Percentiles rank a stretch among this genome's conserved stretches.
These are phyloP conservation scores for Spinibarbus caldwelli DNA, from an alignment of 2,797 vertebrate genomes.

Conservation along the genomic window DNA sequence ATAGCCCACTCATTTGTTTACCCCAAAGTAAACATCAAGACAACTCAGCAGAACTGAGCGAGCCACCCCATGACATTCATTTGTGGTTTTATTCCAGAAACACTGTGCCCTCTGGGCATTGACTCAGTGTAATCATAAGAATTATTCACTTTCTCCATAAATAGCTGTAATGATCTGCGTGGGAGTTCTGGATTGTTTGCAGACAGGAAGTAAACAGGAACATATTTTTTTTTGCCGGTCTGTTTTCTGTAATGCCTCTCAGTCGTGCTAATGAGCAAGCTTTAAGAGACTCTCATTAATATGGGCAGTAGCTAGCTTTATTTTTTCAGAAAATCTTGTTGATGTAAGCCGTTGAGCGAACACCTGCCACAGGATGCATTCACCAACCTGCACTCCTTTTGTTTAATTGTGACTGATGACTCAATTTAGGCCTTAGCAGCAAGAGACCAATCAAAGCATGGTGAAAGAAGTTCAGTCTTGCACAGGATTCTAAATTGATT, in stretches of 20 bases:
- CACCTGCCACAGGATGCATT: slow-evolving; percentile 46
- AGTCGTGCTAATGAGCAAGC: slow-evolving; percentile 57
- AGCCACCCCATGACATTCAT: slow-evolving; percentile 10
- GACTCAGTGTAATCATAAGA: slow-evolving; percentile 22
- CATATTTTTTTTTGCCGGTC: neutral
- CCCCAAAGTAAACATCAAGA: slow-evolving; percentile 1
- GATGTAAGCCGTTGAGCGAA: slow-evolving; percentile 24
- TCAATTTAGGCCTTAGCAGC: slow-evolving; percentile 33
- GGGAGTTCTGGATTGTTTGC: slow-evolving; percentile 35
- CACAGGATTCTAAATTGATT: neutral
- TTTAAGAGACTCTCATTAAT: slow-evolving; percentile 52
- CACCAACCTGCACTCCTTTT: slow-evolving; percentile 5
- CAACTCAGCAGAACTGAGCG: slow-evolving; percentile 9
- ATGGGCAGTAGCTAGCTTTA: slow-evolving; percentile 25
- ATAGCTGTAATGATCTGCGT: slow-evolving; percentile 37
- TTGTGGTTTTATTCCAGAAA: slow-evolving; percentile 23
- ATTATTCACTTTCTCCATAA: slow-evolving; percentile 44
- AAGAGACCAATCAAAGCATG: slow-evolving; percentile 41
- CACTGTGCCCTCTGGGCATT: slow-evolving; percentile 53
- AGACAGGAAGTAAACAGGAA: slow-evolving; percentile 19
- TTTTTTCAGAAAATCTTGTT: slow-evolving; percentile 14
- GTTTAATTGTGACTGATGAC: slow-evolving; percentile 49
- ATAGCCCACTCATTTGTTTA: neutral
- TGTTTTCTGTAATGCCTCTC: slow-evolving; percentile 27
- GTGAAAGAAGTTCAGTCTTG: neutral